phyloP scores from a whole-genome alignment of 2,888 invertebrate species.

The Plusia festucae region DNA sequence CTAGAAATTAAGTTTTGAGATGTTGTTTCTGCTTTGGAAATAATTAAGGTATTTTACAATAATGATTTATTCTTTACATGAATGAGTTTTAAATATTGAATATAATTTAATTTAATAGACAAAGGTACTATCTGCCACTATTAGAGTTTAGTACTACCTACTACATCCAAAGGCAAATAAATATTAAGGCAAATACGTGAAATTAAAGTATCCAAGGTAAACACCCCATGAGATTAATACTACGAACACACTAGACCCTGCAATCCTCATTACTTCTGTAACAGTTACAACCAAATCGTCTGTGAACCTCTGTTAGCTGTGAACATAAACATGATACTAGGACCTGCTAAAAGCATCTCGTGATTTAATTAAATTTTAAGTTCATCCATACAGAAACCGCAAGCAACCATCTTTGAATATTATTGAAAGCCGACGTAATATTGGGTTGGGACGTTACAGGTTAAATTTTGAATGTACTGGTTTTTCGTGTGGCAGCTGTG shows the following conservation, averaged over 20 bases:
- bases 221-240: neutral
- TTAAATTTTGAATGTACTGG: conserved; percentile 16
- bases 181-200: neutral
- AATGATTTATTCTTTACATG: too few species aligned
- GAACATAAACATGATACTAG: conserved; percentile 40
- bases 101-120: too few species aligned
- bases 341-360: conserved; percentile 36
- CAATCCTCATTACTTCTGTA: conserved; percentile 15
- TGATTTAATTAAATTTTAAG: conserved; percentile 67
- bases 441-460: conserved; percentile 22
- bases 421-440: conserved; percentile 42
- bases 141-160: too few species aligned
- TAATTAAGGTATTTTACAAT: conserved; percentile 8
- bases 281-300: conserved; percentile 26
- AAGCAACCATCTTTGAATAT: conserved; percentile 51
- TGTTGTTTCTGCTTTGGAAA: conserved; percentile 16
- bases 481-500: conserved; percentile 9
- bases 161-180: too few species aligned
- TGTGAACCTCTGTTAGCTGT: conserved; percentile 22
- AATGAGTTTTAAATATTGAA: too few species aligned
- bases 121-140: too few species aligned
- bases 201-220: neutral
- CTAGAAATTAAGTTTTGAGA: neutral
- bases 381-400: conserved; percentile 62
- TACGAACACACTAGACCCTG: neutral